Evolutionary conservation across 2,888 invertebrate genomes (phyloP).

Genomic region (Drosophila percnosoma): DNA sequence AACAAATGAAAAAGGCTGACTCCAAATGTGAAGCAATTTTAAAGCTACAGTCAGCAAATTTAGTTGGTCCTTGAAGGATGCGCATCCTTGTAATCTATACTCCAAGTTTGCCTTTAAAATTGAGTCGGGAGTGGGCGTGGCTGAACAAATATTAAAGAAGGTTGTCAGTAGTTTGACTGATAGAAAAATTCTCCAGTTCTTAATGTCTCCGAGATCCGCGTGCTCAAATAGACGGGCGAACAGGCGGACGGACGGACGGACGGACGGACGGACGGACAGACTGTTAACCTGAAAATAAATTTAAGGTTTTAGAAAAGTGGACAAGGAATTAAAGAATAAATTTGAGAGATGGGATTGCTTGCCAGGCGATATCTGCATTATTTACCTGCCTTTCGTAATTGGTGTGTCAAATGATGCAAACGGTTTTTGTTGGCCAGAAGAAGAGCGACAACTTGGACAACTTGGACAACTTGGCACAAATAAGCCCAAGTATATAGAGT

Average conservation of each 20-base stretch:
- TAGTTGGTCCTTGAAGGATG: neutral
- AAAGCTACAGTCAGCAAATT: neutral
- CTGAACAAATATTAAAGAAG: neutral
- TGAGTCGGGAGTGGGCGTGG: neutral
- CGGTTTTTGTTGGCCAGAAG: neutral
- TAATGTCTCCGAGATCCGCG: neutral
- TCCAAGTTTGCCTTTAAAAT: neutral
- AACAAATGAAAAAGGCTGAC: neutral
- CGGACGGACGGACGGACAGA: neutral
- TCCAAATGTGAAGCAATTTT: neutral
- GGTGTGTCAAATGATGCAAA: neutral
- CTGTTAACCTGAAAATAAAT: neutral
- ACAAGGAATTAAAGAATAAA: neutral
- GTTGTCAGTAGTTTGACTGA: neutral
- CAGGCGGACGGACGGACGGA: neutral
- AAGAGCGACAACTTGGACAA: constrained; percentile 26
- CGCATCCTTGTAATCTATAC: neutral
- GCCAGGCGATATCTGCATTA: neutral
- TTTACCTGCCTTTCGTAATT: neutral
- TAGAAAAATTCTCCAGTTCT: rapidly evolving
- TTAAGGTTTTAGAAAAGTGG: neutral
- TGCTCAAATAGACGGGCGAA: no score
- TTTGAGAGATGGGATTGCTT: neutral
- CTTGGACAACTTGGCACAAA: constrained; percentile 4
- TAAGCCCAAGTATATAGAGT: neutral